Percentiles rank a stretch among this genome's conserved stretches.
phyloP scores from a whole-genome alignment of 2,888 invertebrate genomes.

The Octonoba sinensis region DNA sequence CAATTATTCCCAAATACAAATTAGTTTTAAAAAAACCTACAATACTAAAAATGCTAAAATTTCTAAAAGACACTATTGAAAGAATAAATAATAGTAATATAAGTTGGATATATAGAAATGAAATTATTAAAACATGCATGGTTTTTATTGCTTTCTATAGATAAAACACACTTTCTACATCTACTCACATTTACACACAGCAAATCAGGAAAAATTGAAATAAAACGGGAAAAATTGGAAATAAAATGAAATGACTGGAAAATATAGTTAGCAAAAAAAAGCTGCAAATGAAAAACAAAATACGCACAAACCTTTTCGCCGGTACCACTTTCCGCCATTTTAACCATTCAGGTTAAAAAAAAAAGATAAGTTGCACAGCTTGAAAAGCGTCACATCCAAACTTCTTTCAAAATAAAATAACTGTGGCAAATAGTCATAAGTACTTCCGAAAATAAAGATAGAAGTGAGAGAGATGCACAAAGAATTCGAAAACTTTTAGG shows the following conservation, averaged over 20 bases:
- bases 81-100: too few relatives aligned
- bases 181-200: too few relatives aligned
- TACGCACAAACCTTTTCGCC: conserved; percentile 59
- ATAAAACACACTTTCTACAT: too few relatives aligned
- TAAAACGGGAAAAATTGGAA: too few relatives aligned
- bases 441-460: conserved; percentile 1
- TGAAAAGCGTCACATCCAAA: conserved; percentile 7
- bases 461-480: background rate
- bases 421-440: background rate
- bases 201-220: background rate
- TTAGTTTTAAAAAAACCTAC: too few relatives aligned
- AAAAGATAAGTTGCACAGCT: background rate
- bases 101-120: too few relatives aligned
- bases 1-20: too few relatives aligned
- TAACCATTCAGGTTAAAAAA: conserved; percentile 55
- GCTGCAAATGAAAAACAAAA: conserved; percentile 21
- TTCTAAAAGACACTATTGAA: too few relatives aligned
- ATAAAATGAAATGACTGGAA: background rate
- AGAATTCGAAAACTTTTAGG: background rate
- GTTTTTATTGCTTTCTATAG: too few relatives aligned
- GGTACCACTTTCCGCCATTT: conserved; percentile 57
- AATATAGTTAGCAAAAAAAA: background rate
- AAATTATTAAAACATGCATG: too few relatives aligned
- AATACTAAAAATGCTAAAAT: too few relatives aligned
- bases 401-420: conserved; percentile 8